phyloP scores from a whole-genome alignment of 92 coral and sea anemone species.

The Galaxea fascicularis region DNA sequence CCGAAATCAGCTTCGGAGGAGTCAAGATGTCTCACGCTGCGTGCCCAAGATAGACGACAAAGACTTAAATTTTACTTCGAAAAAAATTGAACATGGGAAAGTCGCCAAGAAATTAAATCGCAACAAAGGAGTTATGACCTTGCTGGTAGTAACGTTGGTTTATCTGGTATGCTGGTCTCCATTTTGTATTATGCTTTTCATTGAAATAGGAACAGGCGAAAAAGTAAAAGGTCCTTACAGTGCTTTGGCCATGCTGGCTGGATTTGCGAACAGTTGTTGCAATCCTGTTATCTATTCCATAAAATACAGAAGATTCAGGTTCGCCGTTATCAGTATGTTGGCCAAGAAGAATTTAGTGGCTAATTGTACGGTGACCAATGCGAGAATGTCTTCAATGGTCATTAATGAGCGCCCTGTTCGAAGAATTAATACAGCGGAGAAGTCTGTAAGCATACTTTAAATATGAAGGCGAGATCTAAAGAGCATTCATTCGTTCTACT shows the following conservation, averaged over 20 bases:
- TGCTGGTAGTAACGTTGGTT: slow-evolving; percentile 69
- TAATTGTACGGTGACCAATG: background rate
- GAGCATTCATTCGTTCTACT: too few relatives aligned
- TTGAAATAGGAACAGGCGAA: slow-evolving; percentile 73
- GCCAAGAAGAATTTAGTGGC: slow-evolving; percentile 16
- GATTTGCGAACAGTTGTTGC: slow-evolving; percentile 82
- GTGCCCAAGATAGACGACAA: background rate
- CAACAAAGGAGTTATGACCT: slow-evolving; percentile 72
- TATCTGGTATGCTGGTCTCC: slow-evolving; percentile 91
- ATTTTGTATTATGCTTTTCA: slow-evolving; percentile 77
- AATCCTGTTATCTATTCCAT: slow-evolving; percentile 86
- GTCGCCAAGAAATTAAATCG: slow-evolving; percentile 34
- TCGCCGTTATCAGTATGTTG: slow-evolving; percentile 46
- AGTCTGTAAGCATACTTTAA: background rate
- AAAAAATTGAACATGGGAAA: background rate
- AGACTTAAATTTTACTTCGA: background rate
- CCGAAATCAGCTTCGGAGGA: slow-evolving; percentile 55
- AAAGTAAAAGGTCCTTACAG: slow-evolving; percentile 66
- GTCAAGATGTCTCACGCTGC: background rate
- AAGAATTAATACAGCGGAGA: background rate
- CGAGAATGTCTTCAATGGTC: background rate
- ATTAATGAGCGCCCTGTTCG: background rate
- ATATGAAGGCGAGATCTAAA: background rate
- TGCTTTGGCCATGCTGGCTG: slow-evolving; percentile 77
- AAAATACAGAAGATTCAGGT: slow-evolving; percentile 75